phyloP scores from a whole-genome alignment of 2,113 vertebrate species.

The Chiloscyllium plagiosum region DNA sequence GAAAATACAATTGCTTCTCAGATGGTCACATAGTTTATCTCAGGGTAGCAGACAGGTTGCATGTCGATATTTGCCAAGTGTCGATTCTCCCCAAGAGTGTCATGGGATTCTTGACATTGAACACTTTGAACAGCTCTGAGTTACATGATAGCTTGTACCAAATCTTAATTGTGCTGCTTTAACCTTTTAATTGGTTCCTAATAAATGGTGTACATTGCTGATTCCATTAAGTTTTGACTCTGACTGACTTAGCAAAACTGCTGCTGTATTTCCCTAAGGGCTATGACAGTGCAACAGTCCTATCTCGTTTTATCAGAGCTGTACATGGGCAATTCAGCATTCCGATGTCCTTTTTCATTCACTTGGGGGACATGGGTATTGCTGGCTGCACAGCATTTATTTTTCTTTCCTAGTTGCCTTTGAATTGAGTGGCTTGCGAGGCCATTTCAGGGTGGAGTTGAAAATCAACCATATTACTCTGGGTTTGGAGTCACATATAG shows the following conservation, averaged over 20 bases:
- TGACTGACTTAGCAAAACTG: not conserved
- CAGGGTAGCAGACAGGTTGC: not conserved
- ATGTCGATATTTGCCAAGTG: not conserved
- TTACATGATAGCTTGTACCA: not conserved
- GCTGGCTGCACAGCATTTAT: too few relatives aligned
- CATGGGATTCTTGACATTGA: not conserved
- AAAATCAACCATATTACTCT: too few relatives aligned
- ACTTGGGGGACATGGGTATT: too few relatives aligned
- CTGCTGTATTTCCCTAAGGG: not conserved
- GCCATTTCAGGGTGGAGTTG: too few relatives aligned
- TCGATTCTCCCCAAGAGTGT: too few relatives aligned
- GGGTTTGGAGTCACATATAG: too few relatives aligned
- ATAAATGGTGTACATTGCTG: not conserved
- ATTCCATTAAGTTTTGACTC: not conserved
- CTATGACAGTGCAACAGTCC: not conserved
- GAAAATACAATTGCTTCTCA: not conserved
- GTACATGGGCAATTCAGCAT: not conserved
- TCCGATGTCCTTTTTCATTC: not conserved
- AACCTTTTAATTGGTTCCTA: not conserved
- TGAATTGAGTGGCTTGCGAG: too few relatives aligned
- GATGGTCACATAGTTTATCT: not conserved
- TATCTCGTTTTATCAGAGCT: not conserved
- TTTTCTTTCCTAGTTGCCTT: too few relatives aligned
- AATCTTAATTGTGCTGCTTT: not conserved
- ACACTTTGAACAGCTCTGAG: not conserved